Base-by-base conservation (phyloP, 2,797 vertebrate genomes). In the Premnoplex brunnescens region DNA sequence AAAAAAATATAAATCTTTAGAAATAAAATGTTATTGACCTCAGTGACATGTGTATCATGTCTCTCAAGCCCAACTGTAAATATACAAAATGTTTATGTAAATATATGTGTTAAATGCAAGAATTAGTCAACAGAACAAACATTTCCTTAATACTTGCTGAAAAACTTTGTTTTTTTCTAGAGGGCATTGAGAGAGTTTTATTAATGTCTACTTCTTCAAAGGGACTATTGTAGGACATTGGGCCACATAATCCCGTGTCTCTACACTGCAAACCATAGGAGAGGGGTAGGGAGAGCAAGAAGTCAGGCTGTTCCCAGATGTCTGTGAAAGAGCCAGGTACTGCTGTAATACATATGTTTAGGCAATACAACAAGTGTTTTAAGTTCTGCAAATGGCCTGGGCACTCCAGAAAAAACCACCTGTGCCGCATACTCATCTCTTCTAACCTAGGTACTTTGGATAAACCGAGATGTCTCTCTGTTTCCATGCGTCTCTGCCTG, bases 21-120 rank as follows among this genome's bases (percentile, higher is more conserved):
- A 97, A 97, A 98, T 97, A 96, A 97, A 97, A 97, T 95, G 96
- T 90, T 95, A 64, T 97, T 97, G 95, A 96, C 97, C 97, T 95
- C 67, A 24, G 66, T 96, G 97, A 97, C 97, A 97, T 6, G 9
- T 14, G 89, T 72, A 96, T 97, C 79, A 6, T 92, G 83, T 96
- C 88, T 93, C 95, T 95, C 88, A 71, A 95, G 94, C 83, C 84
- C 92, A 87, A 94, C 52, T 79, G 94, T 96, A 97, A 97, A 97
- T 97, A 97, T 92, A 97, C 96, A 90, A 90, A 96, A 84, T 94
- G 92, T 97, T 97, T 95, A 85, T 32, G 82, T 94, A 91, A 97
- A 96, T 96, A 76, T 95, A 85, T 43, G 62, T 78, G 28, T 67
- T 85, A 60, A 93, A 66, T 12, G 62, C 13, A 67, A 81, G 58